A percentile compares a stretch with the other conserved stretches of the same genome.
Evolutionary conservation across 2,113 vertebrate species (phyloP).

Genomic region (Collichthys lucidus): DNA sequence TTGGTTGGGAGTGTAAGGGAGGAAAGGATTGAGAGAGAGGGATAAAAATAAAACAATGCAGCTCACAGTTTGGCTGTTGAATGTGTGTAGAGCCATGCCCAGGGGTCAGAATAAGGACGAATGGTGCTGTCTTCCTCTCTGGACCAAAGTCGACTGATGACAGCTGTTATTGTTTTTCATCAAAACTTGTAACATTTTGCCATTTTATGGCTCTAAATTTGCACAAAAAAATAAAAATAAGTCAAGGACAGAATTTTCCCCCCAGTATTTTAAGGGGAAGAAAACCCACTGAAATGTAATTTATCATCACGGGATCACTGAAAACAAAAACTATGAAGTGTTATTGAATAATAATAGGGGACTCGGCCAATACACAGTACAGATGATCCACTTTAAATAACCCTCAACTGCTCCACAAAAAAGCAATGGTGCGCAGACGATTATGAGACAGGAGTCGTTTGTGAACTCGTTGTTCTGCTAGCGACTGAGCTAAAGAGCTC

Average conservation of each 20-base stretch:
- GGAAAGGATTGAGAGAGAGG: constrained; percentile 17
- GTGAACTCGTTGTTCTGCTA: too few relatives aligned
- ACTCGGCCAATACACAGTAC: background rate
- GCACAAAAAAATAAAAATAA: too few relatives aligned
- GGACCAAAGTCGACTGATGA: background rate
- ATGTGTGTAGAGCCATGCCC: background rate
- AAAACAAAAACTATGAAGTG: background rate
- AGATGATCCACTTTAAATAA: too few relatives aligned
- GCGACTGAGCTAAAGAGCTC: too few relatives aligned
- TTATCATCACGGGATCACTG: background rate
- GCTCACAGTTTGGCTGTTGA: background rate
- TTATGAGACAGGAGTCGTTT: too few relatives aligned
- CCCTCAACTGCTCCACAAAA: too few relatives aligned
- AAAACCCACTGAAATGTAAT: background rate
- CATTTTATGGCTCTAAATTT: background rate
- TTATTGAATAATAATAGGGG: background rate
- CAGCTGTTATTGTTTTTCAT: background rate
- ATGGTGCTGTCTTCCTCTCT: background rate
- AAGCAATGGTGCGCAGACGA: too few relatives aligned
- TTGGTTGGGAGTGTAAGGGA: constrained; percentile 29
- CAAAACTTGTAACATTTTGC: background rate
- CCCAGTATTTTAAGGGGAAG: too few relatives aligned
- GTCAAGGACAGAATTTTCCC: too few relatives aligned
- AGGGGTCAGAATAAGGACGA: constrained; percentile 54
- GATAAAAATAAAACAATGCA: constrained; percentile 20